phyloP scores from a whole-genome alignment of 1,140 invertebrate genomes.

The Lordiphosa clarofinis region DNA sequence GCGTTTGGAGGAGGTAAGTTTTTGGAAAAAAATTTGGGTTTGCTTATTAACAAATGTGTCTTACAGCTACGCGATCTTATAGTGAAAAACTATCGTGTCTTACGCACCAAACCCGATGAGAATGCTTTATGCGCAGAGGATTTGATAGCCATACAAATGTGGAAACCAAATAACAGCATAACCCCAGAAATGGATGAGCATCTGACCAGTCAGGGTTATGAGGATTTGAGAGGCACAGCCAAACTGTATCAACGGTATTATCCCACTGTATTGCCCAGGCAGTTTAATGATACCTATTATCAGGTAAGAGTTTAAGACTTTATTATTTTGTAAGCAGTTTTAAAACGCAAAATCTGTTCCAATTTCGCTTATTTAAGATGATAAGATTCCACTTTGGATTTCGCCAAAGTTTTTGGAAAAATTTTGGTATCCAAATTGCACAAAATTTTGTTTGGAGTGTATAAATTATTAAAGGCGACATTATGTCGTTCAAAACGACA shows the following conservation, averaged over 20 bases:
- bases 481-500: too few relatives aligned
- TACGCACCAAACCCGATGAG: slow-evolving; percentile 52
- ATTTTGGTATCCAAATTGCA: too few relatives aligned
- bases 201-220: slow-evolving; percentile 82
- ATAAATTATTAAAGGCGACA: too few relatives aligned
- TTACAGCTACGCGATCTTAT: slow-evolving; percentile 80
- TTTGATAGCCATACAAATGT: slow-evolving; percentile 82
- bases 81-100: slow-evolving; percentile 81
- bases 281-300: slow-evolving; percentile 57
- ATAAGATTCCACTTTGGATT: too few relatives aligned
- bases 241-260: slow-evolving; percentile 82
- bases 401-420: too few relatives aligned
- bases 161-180: slow-evolving; percentile 83
- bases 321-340: too few relatives aligned
- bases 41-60: not conserved
- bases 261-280: slow-evolving; percentile 68
- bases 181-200: slow-evolving; percentile 81
- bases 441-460: too few relatives aligned
- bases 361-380: too few relatives aligned
- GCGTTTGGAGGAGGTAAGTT: slow-evolving; percentile 80
- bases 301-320: slow-evolving; percentile 28
- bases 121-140: slow-evolving; percentile 83
- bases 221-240: slow-evolving; percentile 83
- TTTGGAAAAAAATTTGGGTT: not conserved
- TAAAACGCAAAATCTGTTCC: too few relatives aligned